These are phyloP conservation scores for Morone saxatilis DNA, from an alignment of 2,113 vertebrate genomes.

Conservation along the genomic window DNA sequence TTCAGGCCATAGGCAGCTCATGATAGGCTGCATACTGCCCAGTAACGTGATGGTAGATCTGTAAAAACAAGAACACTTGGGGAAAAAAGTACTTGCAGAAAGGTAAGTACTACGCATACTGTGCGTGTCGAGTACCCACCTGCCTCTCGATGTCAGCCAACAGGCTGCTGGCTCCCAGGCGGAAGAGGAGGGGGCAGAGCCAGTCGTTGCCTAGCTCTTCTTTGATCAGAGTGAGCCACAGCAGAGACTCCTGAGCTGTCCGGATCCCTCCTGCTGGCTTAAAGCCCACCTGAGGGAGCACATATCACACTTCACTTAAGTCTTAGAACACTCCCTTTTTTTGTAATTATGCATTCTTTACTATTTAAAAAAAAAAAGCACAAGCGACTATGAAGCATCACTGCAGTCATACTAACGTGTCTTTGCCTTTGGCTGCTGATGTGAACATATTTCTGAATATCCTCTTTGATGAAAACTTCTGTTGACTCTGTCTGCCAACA, in stretches of 20 bases:
- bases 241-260: constrained; percentile 90
- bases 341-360: no score
- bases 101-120: neutral
- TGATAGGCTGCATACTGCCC: constrained; percentile 90
- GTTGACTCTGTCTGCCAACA: neutral
- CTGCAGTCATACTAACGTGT: no score
- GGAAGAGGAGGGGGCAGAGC: constrained; percentile 91
- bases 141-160: constrained; percentile 95
- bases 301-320: neutral
- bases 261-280: constrained; percentile 98
- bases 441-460: neutral
- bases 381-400: no score
- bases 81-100: neutral
- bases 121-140: constrained; percentile 78
- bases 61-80: constrained; percentile 35
- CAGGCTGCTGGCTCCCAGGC: constrained; percentile 95
- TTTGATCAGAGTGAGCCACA: constrained; percentile 94
- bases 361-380: no score
- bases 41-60: constrained; percentile 96
- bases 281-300: constrained; percentile 86
- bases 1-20: constrained; percentile 92
- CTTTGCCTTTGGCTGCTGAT: neutral
- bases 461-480: neutral
- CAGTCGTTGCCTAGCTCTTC: constrained; percentile 93
- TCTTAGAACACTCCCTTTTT: no score